These are phyloP conservation scores for Mermis nigrescens DNA, from an alignment of 2,888 invertebrate species.

Conservation along the genomic window DNA sequence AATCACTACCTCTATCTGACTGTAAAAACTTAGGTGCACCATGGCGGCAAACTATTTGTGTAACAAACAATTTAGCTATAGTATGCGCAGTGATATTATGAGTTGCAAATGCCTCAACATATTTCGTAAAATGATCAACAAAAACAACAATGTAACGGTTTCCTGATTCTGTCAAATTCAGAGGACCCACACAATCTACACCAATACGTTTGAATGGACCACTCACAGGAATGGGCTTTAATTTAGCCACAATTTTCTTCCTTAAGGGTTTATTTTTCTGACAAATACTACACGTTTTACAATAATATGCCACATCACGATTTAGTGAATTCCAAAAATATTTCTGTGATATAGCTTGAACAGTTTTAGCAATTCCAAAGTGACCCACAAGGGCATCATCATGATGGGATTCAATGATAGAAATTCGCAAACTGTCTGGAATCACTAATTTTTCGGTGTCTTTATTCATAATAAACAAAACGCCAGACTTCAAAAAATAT, in stretches of 20 bases:
- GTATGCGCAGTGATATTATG: not conserved
- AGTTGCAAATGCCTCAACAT: not conserved
- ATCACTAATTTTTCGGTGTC: no score
- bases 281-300: not conserved
- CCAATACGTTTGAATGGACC: not conserved
- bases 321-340: not conserved
- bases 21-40: not conserved
- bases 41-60: not conserved
- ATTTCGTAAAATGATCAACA: not conserved
- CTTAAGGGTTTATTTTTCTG: not conserved
- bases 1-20: not conserved
- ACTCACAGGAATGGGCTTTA: not conserved
- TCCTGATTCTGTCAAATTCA: not conserved
- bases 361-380: not conserved
- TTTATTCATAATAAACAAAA: no score
- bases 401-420: no score
- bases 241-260: not conserved
- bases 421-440: no score
- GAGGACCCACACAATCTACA: not conserved
- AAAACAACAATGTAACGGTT: not conserved
- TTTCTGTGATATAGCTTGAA: not conserved
- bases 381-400: no score
- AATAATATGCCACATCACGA: not conserved
- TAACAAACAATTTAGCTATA: not conserved
- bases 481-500: no score